Percentiles rank a stretch among this genome's conserved stretches.
These are phyloP conservation scores for Brenthis daphne DNA, from an alignment of 2,888 invertebrate genomes.

Conservation along the genomic window DNA sequence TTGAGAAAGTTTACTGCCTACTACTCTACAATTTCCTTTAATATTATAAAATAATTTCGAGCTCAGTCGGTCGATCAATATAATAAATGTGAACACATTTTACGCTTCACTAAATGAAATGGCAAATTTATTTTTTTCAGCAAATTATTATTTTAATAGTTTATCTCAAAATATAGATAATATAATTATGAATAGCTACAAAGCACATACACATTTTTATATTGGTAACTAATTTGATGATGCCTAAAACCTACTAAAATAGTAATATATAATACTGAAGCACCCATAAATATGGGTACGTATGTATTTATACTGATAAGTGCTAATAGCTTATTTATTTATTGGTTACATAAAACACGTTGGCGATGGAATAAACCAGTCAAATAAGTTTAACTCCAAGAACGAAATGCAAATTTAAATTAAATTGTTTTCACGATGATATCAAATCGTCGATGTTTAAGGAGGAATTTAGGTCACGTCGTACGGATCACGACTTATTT, in stretches of 20 bases:
- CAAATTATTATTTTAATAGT: background rate
- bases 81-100: conserved; percentile 1
- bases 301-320: too few relatives aligned
- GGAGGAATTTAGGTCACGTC: conserved; percentile 79
- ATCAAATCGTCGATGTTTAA: conserved; percentile 78
- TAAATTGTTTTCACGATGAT: conserved; percentile 76
- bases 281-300: too few relatives aligned
- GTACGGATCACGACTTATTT: conserved; percentile 79
- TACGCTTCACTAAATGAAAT: conserved; percentile 6
- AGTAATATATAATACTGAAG: too few relatives aligned
- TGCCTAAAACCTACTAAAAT: too few relatives aligned
- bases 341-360: background rate
- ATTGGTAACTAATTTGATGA: too few relatives aligned
- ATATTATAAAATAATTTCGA: background rate
- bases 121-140: background rate
- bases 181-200: background rate
- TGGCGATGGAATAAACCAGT: background rate
- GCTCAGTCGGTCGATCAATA: background rate
- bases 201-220: too few relatives aligned
- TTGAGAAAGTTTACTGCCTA: background rate
- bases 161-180: background rate
- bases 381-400: conserved; percentile 56
- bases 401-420: conserved; percentile 65
- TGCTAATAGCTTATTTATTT: background rate
- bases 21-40: background rate